These are phyloP conservation scores for Hybos culiciformis DNA, from an alignment of 2,888 invertebrate species.

Conservation along the genomic window DNA sequence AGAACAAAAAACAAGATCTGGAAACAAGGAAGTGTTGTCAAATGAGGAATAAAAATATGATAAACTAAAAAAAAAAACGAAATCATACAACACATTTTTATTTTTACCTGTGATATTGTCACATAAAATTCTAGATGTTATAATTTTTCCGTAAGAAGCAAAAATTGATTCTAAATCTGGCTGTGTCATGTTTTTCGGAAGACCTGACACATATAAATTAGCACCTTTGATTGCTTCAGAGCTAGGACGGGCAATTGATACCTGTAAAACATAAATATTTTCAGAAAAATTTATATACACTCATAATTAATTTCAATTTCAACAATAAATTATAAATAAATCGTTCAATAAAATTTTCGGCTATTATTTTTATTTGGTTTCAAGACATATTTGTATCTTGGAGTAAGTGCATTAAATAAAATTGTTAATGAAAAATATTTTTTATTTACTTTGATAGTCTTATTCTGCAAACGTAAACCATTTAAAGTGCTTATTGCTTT, in stretches of 20 bases:
- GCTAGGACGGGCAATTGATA: slow-evolving; percentile 81
- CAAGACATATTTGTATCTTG: not conserved
- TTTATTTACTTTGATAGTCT: slow-evolving; percentile 85
- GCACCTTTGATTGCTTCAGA: slow-evolving; percentile 91
- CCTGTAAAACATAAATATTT: too few species aligned
- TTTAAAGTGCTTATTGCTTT: slow-evolving; percentile 97
- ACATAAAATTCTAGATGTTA: slow-evolving; percentile 73
- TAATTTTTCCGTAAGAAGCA: slow-evolving; percentile 67
- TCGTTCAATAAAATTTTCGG: too few species aligned
- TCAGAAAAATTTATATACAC: too few species aligned
- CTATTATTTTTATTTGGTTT: not conserved
- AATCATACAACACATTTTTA: not conserved
- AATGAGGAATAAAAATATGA: too few species aligned
- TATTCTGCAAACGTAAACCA: slow-evolving; percentile 95
- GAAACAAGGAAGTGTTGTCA: too few species aligned
- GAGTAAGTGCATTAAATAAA: not conserved
- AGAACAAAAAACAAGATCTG: too few species aligned
- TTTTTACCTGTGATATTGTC: slow-evolving; percentile 68
- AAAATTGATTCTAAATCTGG: slow-evolving; percentile 71
- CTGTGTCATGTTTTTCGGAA: slow-evolving; percentile 80
- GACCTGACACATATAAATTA: slow-evolving; percentile 82
- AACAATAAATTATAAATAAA: not conserved
- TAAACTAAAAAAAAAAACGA: too few species aligned
- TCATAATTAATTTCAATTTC: not conserved
- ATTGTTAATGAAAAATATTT: not conserved